Percentiles rank a stretch among this genome's conserved stretches.
Conservation (phyloP, 2,797 vertebrate species). For the Miichthys miiuy region DNA sequence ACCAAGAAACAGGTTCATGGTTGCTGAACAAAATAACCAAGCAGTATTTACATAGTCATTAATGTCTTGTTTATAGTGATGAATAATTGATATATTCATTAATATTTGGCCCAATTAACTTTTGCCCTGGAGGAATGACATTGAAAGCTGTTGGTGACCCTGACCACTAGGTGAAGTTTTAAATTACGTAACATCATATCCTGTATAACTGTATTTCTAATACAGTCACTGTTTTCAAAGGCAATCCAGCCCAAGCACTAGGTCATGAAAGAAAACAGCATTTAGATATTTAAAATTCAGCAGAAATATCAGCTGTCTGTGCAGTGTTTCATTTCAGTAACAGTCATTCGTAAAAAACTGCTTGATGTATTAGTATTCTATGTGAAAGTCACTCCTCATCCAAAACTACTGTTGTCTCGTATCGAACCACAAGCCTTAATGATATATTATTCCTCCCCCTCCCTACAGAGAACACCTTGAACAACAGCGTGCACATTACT, state of each 20-base stretch:
- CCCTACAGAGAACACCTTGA: conserved; percentile 64
- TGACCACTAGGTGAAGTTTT: conserved; percentile 16
- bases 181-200: conserved; percentile 2
- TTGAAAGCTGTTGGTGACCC: conserved; percentile 18
- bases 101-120: conserved; percentile 36
- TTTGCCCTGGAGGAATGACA: conserved; percentile 28
- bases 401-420: conserved; percentile 49
- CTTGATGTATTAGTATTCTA: conserved; percentile 60
- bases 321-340: conserved; percentile 19
- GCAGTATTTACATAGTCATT: conserved; percentile 23
- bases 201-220: neutral
- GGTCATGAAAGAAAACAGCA: neutral
- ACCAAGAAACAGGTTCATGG: conserved; percentile 12
- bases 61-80: conserved; percentile 36
- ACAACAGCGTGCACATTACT: conserved; percentile 43
- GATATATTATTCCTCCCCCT: conserved; percentile 62
- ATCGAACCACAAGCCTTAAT: conserved; percentile 60
- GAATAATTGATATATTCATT: conserved; percentile 47
- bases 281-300: conserved; percentile 33
- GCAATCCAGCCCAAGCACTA: neutral
- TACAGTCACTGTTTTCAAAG: conserved; percentile 14
- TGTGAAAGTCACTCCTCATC: conserved; percentile 51
- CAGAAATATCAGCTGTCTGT: conserved; percentile 15
- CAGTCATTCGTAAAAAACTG: conserved; percentile 19
- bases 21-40: conserved; percentile 18